These are phyloP conservation scores for Drosophila pseudotakahashii DNA, from an alignment of 2,888 invertebrate genomes.

Conservation along the genomic window DNA sequence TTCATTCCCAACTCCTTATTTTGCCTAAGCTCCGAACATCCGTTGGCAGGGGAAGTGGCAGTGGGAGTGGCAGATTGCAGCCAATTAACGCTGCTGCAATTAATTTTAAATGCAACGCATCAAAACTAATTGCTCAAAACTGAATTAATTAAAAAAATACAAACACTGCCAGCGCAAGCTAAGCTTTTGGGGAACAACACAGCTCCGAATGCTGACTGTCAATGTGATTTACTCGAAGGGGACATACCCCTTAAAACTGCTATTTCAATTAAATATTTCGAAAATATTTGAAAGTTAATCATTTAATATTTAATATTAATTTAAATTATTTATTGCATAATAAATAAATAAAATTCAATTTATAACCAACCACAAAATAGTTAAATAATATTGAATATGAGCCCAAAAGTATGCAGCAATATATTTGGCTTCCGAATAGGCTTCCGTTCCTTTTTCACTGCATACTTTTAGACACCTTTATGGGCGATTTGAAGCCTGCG, in stretches of 20 bases:
- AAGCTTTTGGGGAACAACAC: slow-evolving; percentile 16
- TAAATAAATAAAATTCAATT: too few relatives aligned
- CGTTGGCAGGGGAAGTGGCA: neutral
- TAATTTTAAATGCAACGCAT: slow-evolving; percentile 78
- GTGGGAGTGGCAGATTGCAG: slow-evolving; percentile 36
- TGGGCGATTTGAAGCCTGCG: neutral
- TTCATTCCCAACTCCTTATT: slow-evolving; percentile 17
- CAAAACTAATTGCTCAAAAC: slow-evolving; percentile 73
- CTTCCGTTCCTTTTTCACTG: neutral
- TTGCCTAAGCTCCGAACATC: slow-evolving; percentile 2
- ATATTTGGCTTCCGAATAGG: neutral
- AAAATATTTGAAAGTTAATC: too few relatives aligned
- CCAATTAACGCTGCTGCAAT: slow-evolving; percentile 63
- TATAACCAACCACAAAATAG: too few relatives aligned
- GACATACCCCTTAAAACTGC: neutral
- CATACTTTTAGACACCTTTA: neutral
- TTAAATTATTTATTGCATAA: too few relatives aligned
- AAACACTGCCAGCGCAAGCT: slow-evolving; percentile 25
- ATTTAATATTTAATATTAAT: too few relatives aligned
- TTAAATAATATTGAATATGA: neutral
- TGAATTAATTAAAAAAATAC: slow-evolving; percentile 71
- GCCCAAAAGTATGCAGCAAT: neutral
- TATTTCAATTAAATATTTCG: neutral
- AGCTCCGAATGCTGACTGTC: slow-evolving; percentile 1
- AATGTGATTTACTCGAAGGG: neutral